These are phyloP conservation scores for Ceriagrion tenellum DNA, from an alignment of 2,888 invertebrate genomes.

Conservation along the genomic window DNA sequence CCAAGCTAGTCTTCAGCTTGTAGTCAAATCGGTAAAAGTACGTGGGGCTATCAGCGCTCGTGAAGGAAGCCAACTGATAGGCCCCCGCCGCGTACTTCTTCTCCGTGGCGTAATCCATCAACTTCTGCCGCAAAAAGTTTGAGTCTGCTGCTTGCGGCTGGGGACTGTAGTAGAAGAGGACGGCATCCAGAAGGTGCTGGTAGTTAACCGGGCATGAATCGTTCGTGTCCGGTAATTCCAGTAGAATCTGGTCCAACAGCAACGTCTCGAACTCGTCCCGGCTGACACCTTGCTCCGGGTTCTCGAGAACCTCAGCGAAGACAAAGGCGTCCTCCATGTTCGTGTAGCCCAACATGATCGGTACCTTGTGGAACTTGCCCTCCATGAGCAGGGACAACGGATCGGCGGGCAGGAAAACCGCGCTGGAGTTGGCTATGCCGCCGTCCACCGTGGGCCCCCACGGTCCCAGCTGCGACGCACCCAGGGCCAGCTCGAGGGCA, in stretches of 20 bases:
- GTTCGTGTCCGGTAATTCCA: constrained; percentile 82
- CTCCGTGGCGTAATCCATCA: constrained; percentile 87
- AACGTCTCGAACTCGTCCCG: constrained; percentile 82
- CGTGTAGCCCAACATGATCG: constrained; percentile 85
- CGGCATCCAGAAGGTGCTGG: constrained; percentile 82
- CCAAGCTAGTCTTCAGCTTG: constrained; percentile 78
- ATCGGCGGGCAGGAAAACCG: constrained; percentile 84
- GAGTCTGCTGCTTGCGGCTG: constrained; percentile 83
- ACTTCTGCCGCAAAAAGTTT: constrained; percentile 82
- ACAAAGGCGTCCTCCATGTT: constrained; percentile 89
- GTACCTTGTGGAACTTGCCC: constrained; percentile 70
- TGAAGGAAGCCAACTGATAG: constrained; percentile 83
- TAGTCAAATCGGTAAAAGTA: constrained; percentile 88
- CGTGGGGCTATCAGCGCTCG: constrained; percentile 77
- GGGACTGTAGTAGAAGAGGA: constrained; percentile 88
- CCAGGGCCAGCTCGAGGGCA: constrained; percentile 80
- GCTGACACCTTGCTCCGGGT: constrained; percentile 82
- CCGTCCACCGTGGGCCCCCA: constrained; percentile 91
- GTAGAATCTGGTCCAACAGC: constrained; percentile 82
- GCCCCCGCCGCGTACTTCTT: constrained; percentile 87
- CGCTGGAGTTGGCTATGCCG: constrained; percentile 83
- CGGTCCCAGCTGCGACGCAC: constrained; percentile 79
- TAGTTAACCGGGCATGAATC: constrained; percentile 78
- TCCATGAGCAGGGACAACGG: constrained; percentile 77
- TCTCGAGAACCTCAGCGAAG: constrained; percentile 79